Conservation (phyloP, 2,113 vertebrate species). For the Notarius lentiginosus region DNA sequence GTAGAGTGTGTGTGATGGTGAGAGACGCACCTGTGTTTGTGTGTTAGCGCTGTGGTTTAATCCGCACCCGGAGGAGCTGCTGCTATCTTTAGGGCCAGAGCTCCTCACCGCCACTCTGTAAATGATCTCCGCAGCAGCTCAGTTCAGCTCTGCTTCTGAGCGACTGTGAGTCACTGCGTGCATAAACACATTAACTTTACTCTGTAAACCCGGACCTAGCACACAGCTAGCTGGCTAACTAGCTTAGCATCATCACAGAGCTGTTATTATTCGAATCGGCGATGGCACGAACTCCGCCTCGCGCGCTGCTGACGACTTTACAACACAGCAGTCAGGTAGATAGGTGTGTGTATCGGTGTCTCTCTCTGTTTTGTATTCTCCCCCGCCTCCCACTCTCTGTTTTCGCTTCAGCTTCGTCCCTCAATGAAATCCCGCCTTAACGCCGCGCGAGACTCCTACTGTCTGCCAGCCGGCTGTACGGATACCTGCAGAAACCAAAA, state of each 20-base stretch:
- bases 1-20: not conserved
- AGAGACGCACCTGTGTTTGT: not conserved
- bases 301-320: not conserved
- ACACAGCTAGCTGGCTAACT: constrained; percentile 4
- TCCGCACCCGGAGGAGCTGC: not conserved
- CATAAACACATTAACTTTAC: not conserved
- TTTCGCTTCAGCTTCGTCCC: not conserved
- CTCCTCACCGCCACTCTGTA: not conserved
- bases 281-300: not conserved
- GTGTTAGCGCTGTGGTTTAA: not conserved
- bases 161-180: too few relatives aligned
- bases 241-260: constrained; percentile 13
- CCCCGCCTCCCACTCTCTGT: not conserved
- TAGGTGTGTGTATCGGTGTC: not conserved
- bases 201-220: not conserved
- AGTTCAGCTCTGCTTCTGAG: not conserved
- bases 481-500: constrained; percentile 37
- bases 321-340: not conserved
- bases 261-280: constrained; percentile 21
- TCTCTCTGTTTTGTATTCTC: not conserved
- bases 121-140: too few relatives aligned
- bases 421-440: constrained; percentile 48
- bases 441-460: constrained; percentile 32
- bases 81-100: not conserved
- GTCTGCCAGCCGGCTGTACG: constrained; percentile 39